A percentile compares a stretch with the other conserved stretches of the same genome.
Evolutionary conservation across 2,797 vertebrate genomes (phyloP).

Genomic region (Ispidina picta): DNA sequence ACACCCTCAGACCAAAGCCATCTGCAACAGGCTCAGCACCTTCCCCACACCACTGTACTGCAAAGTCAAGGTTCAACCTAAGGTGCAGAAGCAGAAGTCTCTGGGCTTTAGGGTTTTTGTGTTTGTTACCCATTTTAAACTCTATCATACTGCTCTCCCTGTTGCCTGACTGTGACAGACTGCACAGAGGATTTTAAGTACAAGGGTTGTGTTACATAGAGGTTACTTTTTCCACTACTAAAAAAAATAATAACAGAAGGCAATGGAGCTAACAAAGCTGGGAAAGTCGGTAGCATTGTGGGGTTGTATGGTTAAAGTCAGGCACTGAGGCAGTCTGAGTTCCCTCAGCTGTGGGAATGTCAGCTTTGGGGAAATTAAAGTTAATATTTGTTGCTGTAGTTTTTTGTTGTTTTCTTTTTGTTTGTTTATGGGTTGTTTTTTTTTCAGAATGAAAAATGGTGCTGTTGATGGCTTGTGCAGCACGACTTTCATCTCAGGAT

Average conservation of each 20-base stretch:
- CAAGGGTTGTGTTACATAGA: background rate
- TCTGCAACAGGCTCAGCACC: background rate
- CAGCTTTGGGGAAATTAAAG: background rate
- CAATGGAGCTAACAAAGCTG: background rate
- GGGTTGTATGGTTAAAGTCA: background rate
- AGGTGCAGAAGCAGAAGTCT: background rate
- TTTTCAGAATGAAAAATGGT: background rate
- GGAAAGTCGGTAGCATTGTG: background rate
- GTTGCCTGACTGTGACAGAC: rapidly evolving
- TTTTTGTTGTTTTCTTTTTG: background rate
- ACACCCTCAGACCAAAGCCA: background rate
- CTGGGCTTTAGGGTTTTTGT: background rate
- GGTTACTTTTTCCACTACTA: background rate
- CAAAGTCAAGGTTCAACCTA: rapidly evolving
- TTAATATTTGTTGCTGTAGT: background rate
- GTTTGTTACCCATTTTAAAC: background rate
- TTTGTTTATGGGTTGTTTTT: background rate
- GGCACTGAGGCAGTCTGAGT: background rate
- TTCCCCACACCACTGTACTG: rapidly evolving
- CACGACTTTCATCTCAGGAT: background rate
- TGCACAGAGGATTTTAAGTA: background rate
- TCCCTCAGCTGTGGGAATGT: rapidly evolving
- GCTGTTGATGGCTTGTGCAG: background rate
- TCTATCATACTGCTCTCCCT: background rate
- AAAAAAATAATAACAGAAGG: background rate